A percentile compares a stretch with the other conserved stretches of the same genome.
phyloP scores from a whole-genome alignment of 37 sponge, comb jelly and placozoan genomes.

The Mnemiopsis leidyi region DNA sequence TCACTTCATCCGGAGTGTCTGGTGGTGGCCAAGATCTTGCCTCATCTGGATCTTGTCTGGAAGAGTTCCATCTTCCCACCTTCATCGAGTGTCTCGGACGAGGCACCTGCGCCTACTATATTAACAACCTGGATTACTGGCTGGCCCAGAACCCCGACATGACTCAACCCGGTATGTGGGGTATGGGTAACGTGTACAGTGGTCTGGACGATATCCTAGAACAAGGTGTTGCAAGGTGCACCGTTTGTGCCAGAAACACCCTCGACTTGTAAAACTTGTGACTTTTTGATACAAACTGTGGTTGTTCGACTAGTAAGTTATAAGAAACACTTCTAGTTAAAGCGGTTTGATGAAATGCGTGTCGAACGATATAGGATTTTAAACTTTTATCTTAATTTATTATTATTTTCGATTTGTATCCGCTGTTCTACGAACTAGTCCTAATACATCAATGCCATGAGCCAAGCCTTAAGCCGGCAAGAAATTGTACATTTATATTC shows the following conservation, averaged over 20 bases:
- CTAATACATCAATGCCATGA: background rate
- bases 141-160: slow-evolving; percentile 65
- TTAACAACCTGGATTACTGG: slow-evolving; percentile 64
- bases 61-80: slow-evolving; percentile 47
- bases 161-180: slow-evolving; percentile 64
- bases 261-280: background rate
- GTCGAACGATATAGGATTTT: background rate
- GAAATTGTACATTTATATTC: background rate
- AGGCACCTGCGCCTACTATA: slow-evolving; percentile 62
- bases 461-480: background rate
- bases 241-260: slow-evolving; percentile 61
- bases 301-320: background rate
- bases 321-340: background rate
- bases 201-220: slow-evolving; percentile 40
- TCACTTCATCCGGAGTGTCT: slow-evolving; percentile 45
- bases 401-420: background rate
- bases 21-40: slow-evolving; percentile 61
- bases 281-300: background rate
- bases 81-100: slow-evolving; percentile 67
- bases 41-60: slow-evolving; percentile 57
- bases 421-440: background rate
- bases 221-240: slow-evolving; percentile 38
- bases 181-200: slow-evolving; percentile 66
- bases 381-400: background rate
- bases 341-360: background rate